Conservation (phyloP, 2,113 vertebrate genomes). For the Microcebus ravelobensis region DNA sequence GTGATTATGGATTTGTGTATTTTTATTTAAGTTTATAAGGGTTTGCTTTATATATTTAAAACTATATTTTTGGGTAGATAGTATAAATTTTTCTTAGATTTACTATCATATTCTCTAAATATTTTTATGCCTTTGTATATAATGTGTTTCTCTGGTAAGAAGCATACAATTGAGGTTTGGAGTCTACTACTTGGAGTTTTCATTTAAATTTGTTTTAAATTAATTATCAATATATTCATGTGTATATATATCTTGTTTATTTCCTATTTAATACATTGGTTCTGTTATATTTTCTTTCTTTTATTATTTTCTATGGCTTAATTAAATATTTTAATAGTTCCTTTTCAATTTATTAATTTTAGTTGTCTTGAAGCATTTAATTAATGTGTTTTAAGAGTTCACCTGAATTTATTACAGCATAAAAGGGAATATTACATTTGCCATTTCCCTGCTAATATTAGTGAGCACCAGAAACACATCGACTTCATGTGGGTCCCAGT, state of each 20-base stretch:
- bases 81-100: neutral
- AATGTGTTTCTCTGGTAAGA: neutral
- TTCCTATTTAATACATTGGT: neutral
- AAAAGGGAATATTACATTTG: neutral
- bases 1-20: neutral
- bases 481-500: neutral
- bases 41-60: neutral
- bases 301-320: neutral
- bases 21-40: neutral
- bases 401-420: neutral
- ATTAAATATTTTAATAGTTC: neutral
- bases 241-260: neutral
- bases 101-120: neutral
- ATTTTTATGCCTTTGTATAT: neutral
- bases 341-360: neutral
- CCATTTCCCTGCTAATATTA: neutral
- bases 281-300: neutral
- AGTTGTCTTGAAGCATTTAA: neutral
- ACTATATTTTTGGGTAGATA: neutral
- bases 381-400: neutral
- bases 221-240: neutral
- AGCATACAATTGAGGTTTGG: neutral
- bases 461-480: neutral
- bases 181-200: neutral
- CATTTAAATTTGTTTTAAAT: neutral